Conservation (phyloP, 2,888 invertebrate species). For the Therioaphis trifolii region DNA sequence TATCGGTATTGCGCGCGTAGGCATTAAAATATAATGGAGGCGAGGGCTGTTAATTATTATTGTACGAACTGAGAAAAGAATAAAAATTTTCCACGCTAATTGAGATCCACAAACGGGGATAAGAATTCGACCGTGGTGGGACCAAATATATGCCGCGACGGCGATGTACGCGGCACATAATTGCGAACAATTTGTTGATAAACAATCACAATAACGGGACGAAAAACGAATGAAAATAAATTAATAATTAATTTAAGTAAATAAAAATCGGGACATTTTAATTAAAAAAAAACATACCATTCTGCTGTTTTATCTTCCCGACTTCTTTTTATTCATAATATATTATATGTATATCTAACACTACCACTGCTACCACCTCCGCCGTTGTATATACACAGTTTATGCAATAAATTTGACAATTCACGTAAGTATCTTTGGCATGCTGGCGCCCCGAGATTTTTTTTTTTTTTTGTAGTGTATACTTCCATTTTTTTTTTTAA, state of each 20-base stretch:
- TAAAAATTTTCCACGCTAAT: slow-evolving; percentile 33
- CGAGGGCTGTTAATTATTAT: slow-evolving; percentile 44
- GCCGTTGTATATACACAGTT: background rate
- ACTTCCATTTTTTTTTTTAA: slow-evolving; percentile 39
- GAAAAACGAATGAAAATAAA: slow-evolving; percentile 16
- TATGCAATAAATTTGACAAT: slow-evolving; percentile 44
- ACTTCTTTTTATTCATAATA: background rate
- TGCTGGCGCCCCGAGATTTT: slow-evolving; percentile 37
- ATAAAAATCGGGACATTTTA: slow-evolving; percentile 51
- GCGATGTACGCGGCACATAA: background rate
- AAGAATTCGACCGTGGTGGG: background rate
- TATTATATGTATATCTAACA: background rate
- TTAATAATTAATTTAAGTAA: slow-evolving; percentile 57
- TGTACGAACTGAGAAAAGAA: background rate
- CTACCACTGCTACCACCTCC: background rate
- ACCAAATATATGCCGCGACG: background rate
- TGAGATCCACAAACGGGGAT: slow-evolving; percentile 18
- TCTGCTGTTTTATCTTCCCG: slow-evolving; percentile 13
- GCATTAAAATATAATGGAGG: background rate
- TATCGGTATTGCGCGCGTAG: slow-evolving; percentile 25
- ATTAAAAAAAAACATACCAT: slow-evolving; percentile 39
- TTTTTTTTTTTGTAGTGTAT: slow-evolving; percentile 30
- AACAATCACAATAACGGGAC: slow-evolving; percentile 20
- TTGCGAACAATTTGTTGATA: slow-evolving; percentile 4
- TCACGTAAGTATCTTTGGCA: slow-evolving; percentile 49